phyloP scores from a whole-genome alignment of 2,797 vertebrate genomes.

The Propithecus deckenii region DNA sequence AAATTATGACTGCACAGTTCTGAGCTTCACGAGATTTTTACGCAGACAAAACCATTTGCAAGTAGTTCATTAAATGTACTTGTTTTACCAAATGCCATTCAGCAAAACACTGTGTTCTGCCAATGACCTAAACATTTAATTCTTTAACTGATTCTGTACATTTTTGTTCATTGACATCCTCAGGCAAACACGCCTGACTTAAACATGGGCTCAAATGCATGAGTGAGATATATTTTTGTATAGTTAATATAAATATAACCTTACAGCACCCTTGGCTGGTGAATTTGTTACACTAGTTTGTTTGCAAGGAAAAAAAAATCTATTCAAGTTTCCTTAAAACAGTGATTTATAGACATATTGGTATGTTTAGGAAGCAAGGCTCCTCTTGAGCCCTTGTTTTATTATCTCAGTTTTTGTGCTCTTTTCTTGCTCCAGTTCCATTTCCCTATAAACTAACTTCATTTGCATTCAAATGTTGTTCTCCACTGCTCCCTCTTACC shows the following conservation, averaged over 20 bases:
- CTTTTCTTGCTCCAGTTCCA: not conserved
- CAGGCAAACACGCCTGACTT: not conserved
- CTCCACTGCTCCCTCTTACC: not conserved
- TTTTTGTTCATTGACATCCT: constrained; percentile 51
- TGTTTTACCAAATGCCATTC: constrained; percentile 54
- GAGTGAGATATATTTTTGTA: not conserved
- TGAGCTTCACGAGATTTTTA: constrained; percentile 62
- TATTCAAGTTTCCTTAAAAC: not conserved
- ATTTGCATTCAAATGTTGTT: not conserved
- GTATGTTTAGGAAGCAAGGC: not conserved
- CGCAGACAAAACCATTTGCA: constrained; percentile 54
- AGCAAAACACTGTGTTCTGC: constrained; percentile 71
- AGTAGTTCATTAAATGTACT: constrained; percentile 74
- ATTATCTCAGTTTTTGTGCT: not conserved
- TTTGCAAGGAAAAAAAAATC: not conserved
- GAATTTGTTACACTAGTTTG: not conserved
- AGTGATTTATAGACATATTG: not conserved
- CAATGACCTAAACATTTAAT: constrained; percentile 74
- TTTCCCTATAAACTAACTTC: not conserved
- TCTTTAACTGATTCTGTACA: constrained; percentile 40
- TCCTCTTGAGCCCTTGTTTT: not conserved
- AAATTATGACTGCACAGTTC: constrained; percentile 49
- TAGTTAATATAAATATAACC: constrained; percentile 19
- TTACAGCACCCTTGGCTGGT: not conserved
- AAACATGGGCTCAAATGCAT: constrained; percentile 23